These are phyloP conservation scores for Xenentodon cancila DNA, from an alignment of 2,797 vertebrate genomes.

Conservation along the genomic window DNA sequence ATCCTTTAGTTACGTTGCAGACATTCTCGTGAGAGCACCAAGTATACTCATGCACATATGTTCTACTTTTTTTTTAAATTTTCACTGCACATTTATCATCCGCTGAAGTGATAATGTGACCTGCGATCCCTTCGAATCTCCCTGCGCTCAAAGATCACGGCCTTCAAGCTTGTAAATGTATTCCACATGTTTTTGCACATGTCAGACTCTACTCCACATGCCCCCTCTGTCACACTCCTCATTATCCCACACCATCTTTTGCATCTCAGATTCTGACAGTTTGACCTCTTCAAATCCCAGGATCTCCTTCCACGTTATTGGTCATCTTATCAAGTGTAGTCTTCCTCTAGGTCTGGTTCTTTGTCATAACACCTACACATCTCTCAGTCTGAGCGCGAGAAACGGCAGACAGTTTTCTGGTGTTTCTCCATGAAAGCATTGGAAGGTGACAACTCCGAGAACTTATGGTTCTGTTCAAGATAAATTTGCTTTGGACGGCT, in stretches of 20 bases:
- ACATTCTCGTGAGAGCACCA: slow-evolving; percentile 1
- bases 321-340: slow-evolving; percentile 19
- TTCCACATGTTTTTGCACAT: slow-evolving; percentile 79
- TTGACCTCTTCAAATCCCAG: slow-evolving; percentile 40
- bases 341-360: slow-evolving; percentile 53
- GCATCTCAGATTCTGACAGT: slow-evolving; percentile 54
- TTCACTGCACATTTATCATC: slow-evolving; percentile 76
- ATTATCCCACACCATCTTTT: slow-evolving; percentile 66
- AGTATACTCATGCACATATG: slow-evolving; percentile 22
- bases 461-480: slow-evolving; percentile 44
- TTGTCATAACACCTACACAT: slow-evolving; percentile 50
- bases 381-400: slow-evolving; percentile 28
- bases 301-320: slow-evolving; percentile 31
- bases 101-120: slow-evolving; percentile 74
- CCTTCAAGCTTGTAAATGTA: slow-evolving; percentile 71
- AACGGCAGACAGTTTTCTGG: slow-evolving; percentile 44
- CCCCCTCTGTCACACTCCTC: slow-evolving; percentile 65
- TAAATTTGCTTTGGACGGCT: slow-evolving; percentile 32
- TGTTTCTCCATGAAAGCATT: slow-evolving; percentile 47
- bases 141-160: slow-evolving; percentile 67
- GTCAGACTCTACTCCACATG: slow-evolving; percentile 60
- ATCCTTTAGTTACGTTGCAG: neutral
- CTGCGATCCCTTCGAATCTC: slow-evolving; percentile 60
- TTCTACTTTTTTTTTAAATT: slow-evolving; percentile 53
- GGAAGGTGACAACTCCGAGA: slow-evolving; percentile 41